Evolutionary conservation across 2,888 invertebrate species (phyloP), one percentile per base, ranked within the genome.

Genomic region (Chalcis sispes): DNA sequence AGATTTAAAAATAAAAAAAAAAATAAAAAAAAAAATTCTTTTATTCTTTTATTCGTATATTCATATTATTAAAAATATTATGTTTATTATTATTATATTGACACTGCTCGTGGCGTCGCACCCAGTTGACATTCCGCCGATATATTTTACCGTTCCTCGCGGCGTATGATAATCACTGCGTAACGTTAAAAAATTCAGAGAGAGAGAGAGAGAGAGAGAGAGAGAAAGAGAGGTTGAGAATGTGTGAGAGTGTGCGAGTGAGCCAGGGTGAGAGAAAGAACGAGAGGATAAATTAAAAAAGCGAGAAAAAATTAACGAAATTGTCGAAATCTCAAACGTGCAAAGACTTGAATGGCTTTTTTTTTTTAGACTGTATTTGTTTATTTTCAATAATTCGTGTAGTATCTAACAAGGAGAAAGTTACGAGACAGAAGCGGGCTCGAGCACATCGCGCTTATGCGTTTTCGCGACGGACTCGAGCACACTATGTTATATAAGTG

Each of bases 321-420:
- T 32, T 48, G 15, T 46, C 15, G 32, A 64, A 64, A 64, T 64
- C 64, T 64, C 65, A 40, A 61, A 25, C 23, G 42, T 61, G 61
- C 25, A 61, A 61, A 61, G 48, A 64, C 64, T 64, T 48, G 23
- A 15, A 15, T 64, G 27, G 29, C 48, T 64, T 64, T 48, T 61
- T 48, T 46, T 64, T 61, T 48, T 46, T 64, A 48, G 48, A 48
- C 50, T 72, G 67, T 71, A 59, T 72, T 76, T 54, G 65, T 71
- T 54, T 67, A 42, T 42, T 13, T 42, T 78, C 77, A 64, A 80
- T 42, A 15, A 42, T 13, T 42, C 42, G 42, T 13, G n/a, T n/a
- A n/a, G n/a, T n/a, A n/a, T n/a, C n/a, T n/a, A 42, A 8, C 8
- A 36, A 77, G 77, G 79, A 71, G 81, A 80, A 81, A 8, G 77